phyloP scores from a whole-genome alignment of 2,113 vertebrate genomes.

The Colistium nudipinnis region DNA sequence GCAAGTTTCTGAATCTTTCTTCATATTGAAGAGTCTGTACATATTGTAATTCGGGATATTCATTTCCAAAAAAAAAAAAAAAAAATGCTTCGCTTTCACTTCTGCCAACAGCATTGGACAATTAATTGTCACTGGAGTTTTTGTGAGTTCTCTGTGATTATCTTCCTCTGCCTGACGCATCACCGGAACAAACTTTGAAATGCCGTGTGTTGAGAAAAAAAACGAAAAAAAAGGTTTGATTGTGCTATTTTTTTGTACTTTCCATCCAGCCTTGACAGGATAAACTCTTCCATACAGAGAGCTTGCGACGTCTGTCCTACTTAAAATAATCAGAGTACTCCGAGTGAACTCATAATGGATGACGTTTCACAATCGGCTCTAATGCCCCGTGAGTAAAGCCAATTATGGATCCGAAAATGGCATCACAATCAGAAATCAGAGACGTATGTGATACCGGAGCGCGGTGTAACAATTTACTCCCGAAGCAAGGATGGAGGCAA shows the following conservation, averaged over 20 bases:
- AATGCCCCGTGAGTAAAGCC: conserved; percentile 28
- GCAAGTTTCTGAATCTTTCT: conserved; percentile 57
- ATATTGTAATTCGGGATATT: conserved; percentile 67
- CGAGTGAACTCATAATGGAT: conserved; percentile 36
- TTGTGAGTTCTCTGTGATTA: conserved; percentile 46
- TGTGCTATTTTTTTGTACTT: conserved; percentile 39
- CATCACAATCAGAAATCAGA: conserved; percentile 12
- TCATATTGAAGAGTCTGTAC: conserved; percentile 81
- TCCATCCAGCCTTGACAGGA: conserved; percentile 36
- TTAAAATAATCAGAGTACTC: conserved; percentile 34
- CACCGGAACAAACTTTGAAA: conserved; percentile 37
- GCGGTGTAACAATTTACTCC: conserved; percentile 5
- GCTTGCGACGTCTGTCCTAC: conserved; percentile 29
- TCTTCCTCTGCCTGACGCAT: conserved; percentile 41
- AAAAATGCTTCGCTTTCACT: conserved; percentile 44
- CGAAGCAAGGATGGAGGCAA: background rate
- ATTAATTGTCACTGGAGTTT: conserved; percentile 49
- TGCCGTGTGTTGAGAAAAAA: conserved; percentile 26
- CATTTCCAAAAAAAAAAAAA: no score
- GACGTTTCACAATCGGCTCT: conserved; percentile 44
- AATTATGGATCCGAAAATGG: conserved; percentile 23
- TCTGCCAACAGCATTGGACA: conserved; percentile 40
- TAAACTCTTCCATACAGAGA: conserved; percentile 30
- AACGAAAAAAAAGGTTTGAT: conserved; percentile 25
- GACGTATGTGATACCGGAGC: conserved; percentile 26